These are phyloP conservation scores for Dichetophora obliterata DNA, from an alignment of 2,888 invertebrate genomes.

Conservation along the genomic window DNA sequence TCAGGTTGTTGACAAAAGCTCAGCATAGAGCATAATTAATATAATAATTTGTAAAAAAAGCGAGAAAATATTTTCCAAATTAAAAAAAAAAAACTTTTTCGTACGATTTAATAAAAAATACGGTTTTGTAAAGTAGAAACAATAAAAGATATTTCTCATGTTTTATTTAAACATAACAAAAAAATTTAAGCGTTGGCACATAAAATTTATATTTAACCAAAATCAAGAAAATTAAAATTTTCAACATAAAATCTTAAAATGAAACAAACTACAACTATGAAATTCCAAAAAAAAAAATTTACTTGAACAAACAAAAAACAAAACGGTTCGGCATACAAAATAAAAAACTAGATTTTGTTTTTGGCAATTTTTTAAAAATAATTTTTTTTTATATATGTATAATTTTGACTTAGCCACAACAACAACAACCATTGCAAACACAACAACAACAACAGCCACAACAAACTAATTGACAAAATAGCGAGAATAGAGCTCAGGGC, in stretches of 20 bases:
- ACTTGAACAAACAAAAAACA: no score
- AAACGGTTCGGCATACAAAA: no score
- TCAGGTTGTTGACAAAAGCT: neutral
- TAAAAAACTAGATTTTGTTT: slow-evolving; percentile 29
- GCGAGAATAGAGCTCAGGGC: slow-evolving; percentile 38
- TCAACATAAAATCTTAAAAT: slow-evolving; percentile 48
- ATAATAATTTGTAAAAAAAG: neutral
- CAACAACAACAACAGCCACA: slow-evolving; percentile 34
- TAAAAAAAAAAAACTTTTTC: neutral
- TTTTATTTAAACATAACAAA: slow-evolving; percentile 27
- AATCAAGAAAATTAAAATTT: slow-evolving; percentile 49
- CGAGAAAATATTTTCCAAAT: neutral
- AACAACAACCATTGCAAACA: neutral
- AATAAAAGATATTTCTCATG: neutral
- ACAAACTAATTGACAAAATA: slow-evolving; percentile 23
- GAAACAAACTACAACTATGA: neutral
- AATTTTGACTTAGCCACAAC: neutral
- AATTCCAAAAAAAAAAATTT: no score
- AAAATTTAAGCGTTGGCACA: slow-evolving; percentile 64
- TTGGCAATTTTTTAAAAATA: slow-evolving; percentile 38
- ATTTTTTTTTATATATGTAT: neutral
- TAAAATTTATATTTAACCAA: slow-evolving; percentile 52
- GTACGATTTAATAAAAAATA: neutral
- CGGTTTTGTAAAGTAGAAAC: no score
- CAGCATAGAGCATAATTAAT: neutral